Evolutionary conservation across 1,140 invertebrate species (phyloP).

Genomic region (Caligus rogercresseyi): DNA sequence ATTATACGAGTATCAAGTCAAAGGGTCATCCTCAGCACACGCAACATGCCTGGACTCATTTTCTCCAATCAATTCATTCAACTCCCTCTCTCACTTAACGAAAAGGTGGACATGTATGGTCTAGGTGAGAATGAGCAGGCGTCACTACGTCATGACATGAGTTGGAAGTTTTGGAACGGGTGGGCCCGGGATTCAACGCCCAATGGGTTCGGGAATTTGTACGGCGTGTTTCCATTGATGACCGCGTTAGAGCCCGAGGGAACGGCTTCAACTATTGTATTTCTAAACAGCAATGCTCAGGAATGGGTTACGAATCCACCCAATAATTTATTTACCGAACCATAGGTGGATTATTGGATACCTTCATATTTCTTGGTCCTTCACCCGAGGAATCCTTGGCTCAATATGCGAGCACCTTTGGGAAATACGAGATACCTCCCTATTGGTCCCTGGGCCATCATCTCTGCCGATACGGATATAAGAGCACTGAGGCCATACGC

Average conservation of each 20-base stretch:
- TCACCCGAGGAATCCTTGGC: slow-evolving; percentile 28
- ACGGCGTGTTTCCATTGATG: slow-evolving; percentile 6
- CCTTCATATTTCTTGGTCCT: slow-evolving; percentile 34
- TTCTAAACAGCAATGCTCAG: slow-evolving; percentile 15
- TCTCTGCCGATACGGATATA: slow-evolving; percentile 26
- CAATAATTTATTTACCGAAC: slow-evolving; percentile 27
- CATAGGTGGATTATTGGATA: slow-evolving; percentile 31
- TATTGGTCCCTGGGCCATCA: slow-evolving; percentile 38
- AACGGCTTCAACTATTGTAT: neutral
- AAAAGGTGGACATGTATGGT: slow-evolving; percentile 34
- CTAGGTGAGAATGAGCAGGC: slow-evolving; percentile 32
- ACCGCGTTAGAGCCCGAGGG: neutral
- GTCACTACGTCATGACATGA: slow-evolving; percentile 25
- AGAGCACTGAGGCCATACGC: neutral
- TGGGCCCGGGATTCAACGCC: slow-evolving; percentile 34
- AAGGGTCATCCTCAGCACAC: slow-evolving; percentile 22
- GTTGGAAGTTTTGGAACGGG: slow-evolving; percentile 28
- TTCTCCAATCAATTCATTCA: slow-evolving; percentile 38
- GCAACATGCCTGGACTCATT: slow-evolving; percentile 25
- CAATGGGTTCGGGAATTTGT: slow-evolving; percentile 1
- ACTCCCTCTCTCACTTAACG: slow-evolving; percentile 30
- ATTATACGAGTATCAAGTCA: slow-evolving; percentile 28
- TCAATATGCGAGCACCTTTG: slow-evolving; percentile 34
- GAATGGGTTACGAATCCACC: slow-evolving; percentile 23
- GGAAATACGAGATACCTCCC: slow-evolving; percentile 33